Conservation (phyloP, 2,113 vertebrate genomes). For the Formicarius rufipectus region DNA sequence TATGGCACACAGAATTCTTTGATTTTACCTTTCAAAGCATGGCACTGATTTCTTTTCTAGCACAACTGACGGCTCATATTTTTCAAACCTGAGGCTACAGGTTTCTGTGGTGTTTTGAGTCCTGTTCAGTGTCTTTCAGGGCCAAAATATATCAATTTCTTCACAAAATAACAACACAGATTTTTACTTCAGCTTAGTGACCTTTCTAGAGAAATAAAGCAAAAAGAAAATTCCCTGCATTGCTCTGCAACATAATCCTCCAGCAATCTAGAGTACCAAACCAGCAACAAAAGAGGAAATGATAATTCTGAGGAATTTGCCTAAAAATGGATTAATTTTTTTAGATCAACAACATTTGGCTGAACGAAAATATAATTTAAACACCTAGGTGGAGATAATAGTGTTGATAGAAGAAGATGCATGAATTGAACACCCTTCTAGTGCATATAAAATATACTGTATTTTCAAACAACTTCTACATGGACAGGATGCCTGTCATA, state of each 20-base stretch:
- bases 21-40: constrained; percentile 77
- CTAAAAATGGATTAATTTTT: not conserved
- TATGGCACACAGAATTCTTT: constrained; percentile 78
- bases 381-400: not conserved
- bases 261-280: not conserved
- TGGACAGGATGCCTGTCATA: not conserved
- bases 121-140: not conserved
- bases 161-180: not conserved
- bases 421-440: not conserved
- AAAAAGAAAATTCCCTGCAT: not conserved
- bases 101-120: constrained; percentile 19
- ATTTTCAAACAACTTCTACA: not conserved
- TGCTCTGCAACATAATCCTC: not conserved
- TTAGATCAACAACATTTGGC: not conserved
- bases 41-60: constrained; percentile 71
- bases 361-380: not conserved
- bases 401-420: not conserved
- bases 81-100: constrained; percentile 21
- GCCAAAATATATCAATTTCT: not conserved
- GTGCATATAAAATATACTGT: not conserved
- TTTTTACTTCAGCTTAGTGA: constrained; percentile 9
- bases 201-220: not conserved
- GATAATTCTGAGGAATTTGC: not conserved
- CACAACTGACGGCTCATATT: constrained; percentile 44
- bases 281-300: not conserved